Evolutionary conservation across 30 jellyfish, hydroid and myxozoan species (phyloP), one percentile per base, ranked within the genome.

Genomic region (Morbakka virulenta): DNA sequence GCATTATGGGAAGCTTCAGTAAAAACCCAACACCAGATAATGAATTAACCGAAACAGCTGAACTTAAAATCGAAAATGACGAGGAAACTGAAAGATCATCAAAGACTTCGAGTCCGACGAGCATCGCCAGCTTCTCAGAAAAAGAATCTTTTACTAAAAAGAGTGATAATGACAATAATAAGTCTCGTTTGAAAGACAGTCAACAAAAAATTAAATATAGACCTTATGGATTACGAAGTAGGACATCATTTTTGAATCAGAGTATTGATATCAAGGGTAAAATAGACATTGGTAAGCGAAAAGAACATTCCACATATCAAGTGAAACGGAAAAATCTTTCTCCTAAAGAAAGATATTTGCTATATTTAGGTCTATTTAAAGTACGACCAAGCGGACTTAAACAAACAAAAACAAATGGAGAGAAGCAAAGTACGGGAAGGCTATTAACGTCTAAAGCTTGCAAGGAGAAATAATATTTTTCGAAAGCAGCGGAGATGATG

Each of bases 181-280:
- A 41, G 83, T 48, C 36, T 63, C 29, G 50, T 63, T 63, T 35
- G 29, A 76, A 36, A 3, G 72, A 36, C 35, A 67, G 27, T 50
- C 36, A 52, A 67, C 86, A 74, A 61, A 41, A 67, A 28, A 47
- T 82, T 30, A 82, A 82, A 23, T 82, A 82, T 64, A 70, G 94
- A 61, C 94, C 94, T 26, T 82, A 82, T 64, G 72, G 94, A 47
- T 48, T 82, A 36, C 79, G 94, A 17, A 82, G 94, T 62, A 69
- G 72, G 57, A 70, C 57, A 9, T 41, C 57, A 41, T 41, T 6
- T 41, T 41, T 41, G 57, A 41, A 41, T 17, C 57, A 41, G 57
- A 41, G 13, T 6, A 41, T 41, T 41, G 57, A 41, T 9, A 17
- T 41, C 13, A 41, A 41, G 17, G 17, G 57, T 41, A 41, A 41